Evolutionary conservation across 2,888 invertebrate species (phyloP), one percentile per base, ranked within the genome.

Genomic region (Tineola bisselliella): DNA sequence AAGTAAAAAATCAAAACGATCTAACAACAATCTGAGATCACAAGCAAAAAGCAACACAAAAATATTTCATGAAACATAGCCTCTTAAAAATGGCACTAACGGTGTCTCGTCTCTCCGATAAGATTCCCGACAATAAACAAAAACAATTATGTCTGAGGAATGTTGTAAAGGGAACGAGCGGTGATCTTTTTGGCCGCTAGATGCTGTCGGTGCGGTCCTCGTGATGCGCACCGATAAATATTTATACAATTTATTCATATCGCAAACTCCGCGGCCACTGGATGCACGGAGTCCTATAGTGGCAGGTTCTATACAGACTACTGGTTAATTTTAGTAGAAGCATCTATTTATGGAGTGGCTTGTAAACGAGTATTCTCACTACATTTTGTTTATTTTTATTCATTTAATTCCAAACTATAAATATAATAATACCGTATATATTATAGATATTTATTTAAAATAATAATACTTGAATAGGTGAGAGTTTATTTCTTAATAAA

Each of bases 231-330:
- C 71, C 70, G 76, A 79, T 82, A 80, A 81, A 86, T 84, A 82
- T 84, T 84, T 81, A 83, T 84, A 75, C 75, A 79, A 81, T 82
- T 82, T 81, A 84, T 83, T 82, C 81, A 81, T 83, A 80, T 80
- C 77, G 59, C 25, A 54, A 54, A 5, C 1, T n/a, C 12, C 11
- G 25, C 19, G 25, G 6, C 25, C 8, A 17, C 18, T 17, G 15
- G 25, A 13, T 18, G 54, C 25, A 18, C 19, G 54, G 19, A 5
- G 5, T 19, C 4, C n/a, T 25, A 11, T 17, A 10, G 25, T 54
- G n/a, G 54, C 54, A 54, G 54, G 18, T 17, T 48, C 48, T 8
- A 48, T 48, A 48, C 15, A 48, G 48, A n/a, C 8, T 48, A 8
- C 48, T 48, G 48, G 2, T n/a, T 48, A n/a, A 48, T 48, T 48